Conservation (phyloP, 1,140 invertebrate species). For the Anadara kagoshimensis region DNA sequence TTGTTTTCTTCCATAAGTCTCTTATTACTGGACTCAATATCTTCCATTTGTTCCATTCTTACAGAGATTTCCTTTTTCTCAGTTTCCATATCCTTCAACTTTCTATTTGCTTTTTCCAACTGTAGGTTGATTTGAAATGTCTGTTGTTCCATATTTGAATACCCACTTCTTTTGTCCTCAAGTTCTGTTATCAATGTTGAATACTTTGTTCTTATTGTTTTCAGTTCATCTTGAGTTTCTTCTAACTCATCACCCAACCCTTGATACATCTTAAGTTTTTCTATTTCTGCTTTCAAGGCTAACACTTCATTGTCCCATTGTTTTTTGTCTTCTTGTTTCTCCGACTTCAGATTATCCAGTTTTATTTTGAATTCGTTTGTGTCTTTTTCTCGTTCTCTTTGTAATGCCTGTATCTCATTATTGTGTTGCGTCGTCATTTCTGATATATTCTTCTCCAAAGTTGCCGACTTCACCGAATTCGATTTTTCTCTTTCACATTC, state of each 20-base stretch:
- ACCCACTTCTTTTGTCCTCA: slow-evolving; percentile 6
- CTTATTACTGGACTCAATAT: slow-evolving; percentile 50
- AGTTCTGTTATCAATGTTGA: slow-evolving; percentile 29
- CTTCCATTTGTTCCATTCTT: slow-evolving; percentile 45
- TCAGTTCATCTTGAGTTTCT: slow-evolving; percentile 38
- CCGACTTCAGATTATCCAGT: slow-evolving; percentile 29
- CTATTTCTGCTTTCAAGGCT: slow-evolving; percentile 32
- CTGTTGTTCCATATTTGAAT: slow-evolving; percentile 41
- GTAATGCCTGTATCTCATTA: slow-evolving; percentile 25
- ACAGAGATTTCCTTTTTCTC: slow-evolving; percentile 45
- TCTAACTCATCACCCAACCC: slow-evolving; percentile 33
- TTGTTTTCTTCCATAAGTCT: slow-evolving; percentile 49
- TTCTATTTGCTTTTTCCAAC: slow-evolving; percentile 45
- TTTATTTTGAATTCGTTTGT: slow-evolving; percentile 15
- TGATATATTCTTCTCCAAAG: slow-evolving; percentile 14
- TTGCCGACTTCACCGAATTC: no score
- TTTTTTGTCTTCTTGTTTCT: slow-evolving; percentile 36
- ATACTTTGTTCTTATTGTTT: slow-evolving; percentile 27
- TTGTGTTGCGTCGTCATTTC: slow-evolving; percentile 31
- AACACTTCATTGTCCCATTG: slow-evolving; percentile 34
- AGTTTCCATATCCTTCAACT: slow-evolving; percentile 43
- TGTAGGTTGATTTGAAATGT: slow-evolving; percentile 47
- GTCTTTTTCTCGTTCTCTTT: slow-evolving; percentile 27
- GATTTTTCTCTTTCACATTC: slow-evolving; percentile 34
- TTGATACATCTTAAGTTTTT: slow-evolving; percentile 33